Evolutionary conservation across 2,888 invertebrate species (phyloP), one percentile per base, ranked within the genome.

Genomic region (Atrina japonica): DNA sequence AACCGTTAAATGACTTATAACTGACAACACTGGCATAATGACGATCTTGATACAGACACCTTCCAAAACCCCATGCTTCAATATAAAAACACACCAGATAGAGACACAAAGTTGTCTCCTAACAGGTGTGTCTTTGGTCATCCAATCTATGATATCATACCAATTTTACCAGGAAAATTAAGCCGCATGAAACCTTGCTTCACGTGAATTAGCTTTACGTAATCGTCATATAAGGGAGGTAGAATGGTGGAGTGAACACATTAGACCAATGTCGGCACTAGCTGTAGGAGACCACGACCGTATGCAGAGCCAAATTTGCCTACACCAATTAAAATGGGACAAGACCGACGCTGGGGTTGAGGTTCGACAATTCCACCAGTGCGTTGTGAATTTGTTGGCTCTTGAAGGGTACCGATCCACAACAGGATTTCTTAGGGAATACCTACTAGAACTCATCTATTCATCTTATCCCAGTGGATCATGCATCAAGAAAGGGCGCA

Each of bases 311-410:
- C 81, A 83, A 60, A 71, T 56, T n/a, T 82, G 80, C 16, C 67
- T 59, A 1, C 63, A 82, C 52, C 80, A 80, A 7, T 61, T 35
- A 0, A 81, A 80, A 69, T 83, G 83, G 83, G 83, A 82, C 70
- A 78, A 78, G 63, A 83, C 83, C 1, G 78, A 78, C 1, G 18
- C 47, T 9, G 68, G 79, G n/a, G 67, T 81, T 18, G 81, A 83
- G 30, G 83, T 82, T 3, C 70, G 66, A 14, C 70, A 72, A 60
- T 63, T 55, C 25, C 56, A 71, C 58, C 64, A 73, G 41, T 71
- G 72, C 21, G 27, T 58, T 0, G 47, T 73, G 14, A 21, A 30
- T 27, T 72, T 3, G 50, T 72, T 58, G 70, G 73, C 6, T 65
- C 65, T 5, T 58, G 73, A 3, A 25, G 59, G 14, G 64, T 72